phyloP scores from a whole-genome alignment of 1,140 invertebrate genomes.

The Drosophila willistoni region DNA sequence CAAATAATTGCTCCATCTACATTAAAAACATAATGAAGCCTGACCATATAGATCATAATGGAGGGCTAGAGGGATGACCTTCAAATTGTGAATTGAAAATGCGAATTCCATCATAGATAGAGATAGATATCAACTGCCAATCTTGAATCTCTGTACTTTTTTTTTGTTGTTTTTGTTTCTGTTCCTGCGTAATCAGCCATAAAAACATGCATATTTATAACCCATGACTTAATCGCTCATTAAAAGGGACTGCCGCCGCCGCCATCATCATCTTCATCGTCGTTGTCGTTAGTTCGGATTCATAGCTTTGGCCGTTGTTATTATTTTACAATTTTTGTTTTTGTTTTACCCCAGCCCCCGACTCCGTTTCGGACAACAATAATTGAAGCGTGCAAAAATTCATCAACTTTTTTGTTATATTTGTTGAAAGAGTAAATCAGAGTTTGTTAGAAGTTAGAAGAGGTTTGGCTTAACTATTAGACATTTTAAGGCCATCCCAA shows the following conservation, averaged over 20 bases:
- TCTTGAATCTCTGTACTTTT: conserved; percentile 5
- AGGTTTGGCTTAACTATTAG: neutral
- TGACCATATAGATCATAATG: conserved; percentile 4
- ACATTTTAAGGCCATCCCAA: no score
- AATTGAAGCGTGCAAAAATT: conserved; percentile 75
- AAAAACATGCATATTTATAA: conserved; percentile 46
- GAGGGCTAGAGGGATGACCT: neutral
- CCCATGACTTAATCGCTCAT: conserved; percentile 59
- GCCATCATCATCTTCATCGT: conserved; percentile 7
- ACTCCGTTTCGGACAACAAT: conserved; percentile 18
- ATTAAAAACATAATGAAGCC: conserved; percentile 7
- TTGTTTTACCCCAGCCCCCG: neutral
- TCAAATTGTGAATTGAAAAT: conserved; percentile 1
- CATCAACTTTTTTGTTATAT: conserved; percentile 30
- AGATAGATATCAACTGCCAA: neutral
- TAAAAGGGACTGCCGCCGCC: conserved; percentile 30
- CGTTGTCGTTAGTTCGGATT: conserved; percentile 26
- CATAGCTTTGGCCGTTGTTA: conserved; percentile 53
- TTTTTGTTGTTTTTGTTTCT: no score
- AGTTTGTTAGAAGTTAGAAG: neutral
- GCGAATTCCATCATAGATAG: conserved; percentile 1
- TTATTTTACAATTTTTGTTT: conserved; percentile 57
- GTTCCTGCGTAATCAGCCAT: conserved; percentile 41
- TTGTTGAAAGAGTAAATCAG: neutral
- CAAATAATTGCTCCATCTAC: neutral